phyloP scores from a whole-genome alignment of 1,140 invertebrate genomes.

The Calosoma granatense region DNA sequence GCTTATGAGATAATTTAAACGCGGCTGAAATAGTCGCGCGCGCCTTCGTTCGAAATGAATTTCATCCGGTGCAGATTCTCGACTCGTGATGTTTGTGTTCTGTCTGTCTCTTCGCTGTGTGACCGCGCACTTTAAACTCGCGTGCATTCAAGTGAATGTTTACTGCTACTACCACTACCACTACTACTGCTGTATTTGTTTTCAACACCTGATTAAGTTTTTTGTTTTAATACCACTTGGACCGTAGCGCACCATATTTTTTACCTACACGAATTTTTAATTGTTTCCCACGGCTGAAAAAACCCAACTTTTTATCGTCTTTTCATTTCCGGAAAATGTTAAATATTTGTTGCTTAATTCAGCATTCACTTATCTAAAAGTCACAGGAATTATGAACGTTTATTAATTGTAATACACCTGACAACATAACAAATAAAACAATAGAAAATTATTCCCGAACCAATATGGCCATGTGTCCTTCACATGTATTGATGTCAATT shows the following conservation, averaged over 20 bases:
- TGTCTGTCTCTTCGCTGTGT: neutral
- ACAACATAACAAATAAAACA: too few relatives aligned
- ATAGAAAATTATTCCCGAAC: too few relatives aligned
- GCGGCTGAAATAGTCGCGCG: neutral
- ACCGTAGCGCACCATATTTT: neutral
- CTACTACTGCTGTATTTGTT: neutral
- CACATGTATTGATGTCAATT: too few relatives aligned
- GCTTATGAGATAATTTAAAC: neutral
- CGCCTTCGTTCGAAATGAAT: neutral
- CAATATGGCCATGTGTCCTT: too few relatives aligned
- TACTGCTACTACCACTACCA: neutral
- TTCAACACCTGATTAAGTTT: neutral
- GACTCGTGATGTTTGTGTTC: neutral
- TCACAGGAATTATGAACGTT: too few relatives aligned
- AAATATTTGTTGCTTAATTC: too few relatives aligned
- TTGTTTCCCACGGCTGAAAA: neutral
- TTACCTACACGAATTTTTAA: neutral
- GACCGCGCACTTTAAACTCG: neutral
- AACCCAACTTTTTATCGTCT: neutral
- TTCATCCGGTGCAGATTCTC: neutral
- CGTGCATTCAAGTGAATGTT: neutral
- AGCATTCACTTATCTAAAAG: too few relatives aligned
- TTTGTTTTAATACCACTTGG: neutral
- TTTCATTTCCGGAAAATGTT: too few relatives aligned
- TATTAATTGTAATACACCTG: too few relatives aligned